These are phyloP conservation scores for Caenorhabditis sulstoni DNA, from an alignment of 2,888 invertebrate species.

Conservation along the genomic window DNA sequence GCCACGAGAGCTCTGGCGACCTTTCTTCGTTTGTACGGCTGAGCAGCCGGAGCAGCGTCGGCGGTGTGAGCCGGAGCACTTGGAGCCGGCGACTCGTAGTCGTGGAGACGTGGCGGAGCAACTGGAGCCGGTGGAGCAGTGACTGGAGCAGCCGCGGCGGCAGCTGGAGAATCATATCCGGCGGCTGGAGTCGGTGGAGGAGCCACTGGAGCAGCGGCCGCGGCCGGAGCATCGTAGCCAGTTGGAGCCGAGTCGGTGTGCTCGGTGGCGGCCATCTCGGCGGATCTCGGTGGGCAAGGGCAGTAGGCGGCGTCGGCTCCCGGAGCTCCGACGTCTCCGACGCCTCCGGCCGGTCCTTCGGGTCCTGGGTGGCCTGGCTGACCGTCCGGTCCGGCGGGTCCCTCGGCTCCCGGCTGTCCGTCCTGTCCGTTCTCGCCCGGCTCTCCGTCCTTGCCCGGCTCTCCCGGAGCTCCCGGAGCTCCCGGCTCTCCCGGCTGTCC, in stretches of 20 bases:
- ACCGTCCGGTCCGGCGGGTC: conserved; percentile 50
- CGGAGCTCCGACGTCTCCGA: conserved; percentile 50
- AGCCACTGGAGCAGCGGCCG: conserved; percentile 31
- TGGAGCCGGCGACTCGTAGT: conserved; percentile 50
- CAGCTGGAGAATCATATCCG: conserved; percentile 34
- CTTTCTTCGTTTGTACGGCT: conserved; percentile 52
- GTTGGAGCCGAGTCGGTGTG: conserved; percentile 24
- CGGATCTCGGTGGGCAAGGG: conserved; percentile 53
- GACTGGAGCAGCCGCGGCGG: conserved; percentile 16
- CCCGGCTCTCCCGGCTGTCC: conserved; percentile 56
- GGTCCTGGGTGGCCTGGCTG: conserved; percentile 54
- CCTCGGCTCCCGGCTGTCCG: conserved; percentile 53
- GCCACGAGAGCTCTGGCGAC: conserved; percentile 40
- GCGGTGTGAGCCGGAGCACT: conserved; percentile 8
- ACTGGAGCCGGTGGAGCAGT: conserved; percentile 36
- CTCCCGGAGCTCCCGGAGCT: conserved; percentile 42
- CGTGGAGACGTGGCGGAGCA: conserved; percentile 48
- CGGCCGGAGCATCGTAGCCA: conserved; percentile 36
- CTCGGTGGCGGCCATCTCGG: conserved; percentile 48
- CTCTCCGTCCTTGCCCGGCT: conserved; percentile 56
- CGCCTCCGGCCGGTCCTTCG: conserved; percentile 36
- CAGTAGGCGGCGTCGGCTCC: conserved; percentile 59
- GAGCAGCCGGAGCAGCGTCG: conserved; percentile 50
- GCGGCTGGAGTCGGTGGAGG: conserved; percentile 16
- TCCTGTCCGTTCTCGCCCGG: conserved; percentile 54